Evolutionary conservation across 2,888 invertebrate genomes (phyloP).

Genomic region (Tetranychus piercei): DNA sequence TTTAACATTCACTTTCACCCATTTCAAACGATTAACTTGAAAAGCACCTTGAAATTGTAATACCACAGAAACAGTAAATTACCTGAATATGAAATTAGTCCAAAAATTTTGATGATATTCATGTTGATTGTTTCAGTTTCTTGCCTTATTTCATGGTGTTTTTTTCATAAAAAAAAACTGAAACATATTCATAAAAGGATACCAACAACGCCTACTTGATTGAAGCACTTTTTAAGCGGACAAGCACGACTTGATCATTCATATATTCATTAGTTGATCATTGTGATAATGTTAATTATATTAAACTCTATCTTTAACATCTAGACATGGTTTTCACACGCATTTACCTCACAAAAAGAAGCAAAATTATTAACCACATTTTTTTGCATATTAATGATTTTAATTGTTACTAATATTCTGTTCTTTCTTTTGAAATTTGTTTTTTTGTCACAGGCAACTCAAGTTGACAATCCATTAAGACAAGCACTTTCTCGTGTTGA

Average conservation of each 20-base stretch:
- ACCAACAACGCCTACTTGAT: background rate
- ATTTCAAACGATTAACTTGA: no score
- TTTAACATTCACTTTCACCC: no score
- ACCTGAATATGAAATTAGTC: no score
- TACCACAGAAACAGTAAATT: no score
- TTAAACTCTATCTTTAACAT: background rate
- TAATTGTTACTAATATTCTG: background rate
- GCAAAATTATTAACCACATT: background rate
- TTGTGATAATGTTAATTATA: background rate
- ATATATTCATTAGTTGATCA: background rate
- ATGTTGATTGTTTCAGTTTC: no score
- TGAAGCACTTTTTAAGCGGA: background rate
- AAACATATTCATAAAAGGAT: background rate
- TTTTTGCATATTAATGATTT: background rate
- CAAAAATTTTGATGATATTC: no score
- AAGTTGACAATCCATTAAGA: conserved; percentile 50
- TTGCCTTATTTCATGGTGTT: no score
- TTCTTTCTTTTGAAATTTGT: background rate
- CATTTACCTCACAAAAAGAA: background rate
- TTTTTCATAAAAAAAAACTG: no score
- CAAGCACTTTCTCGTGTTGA: conserved; percentile 54
- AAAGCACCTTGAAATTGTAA: no score
- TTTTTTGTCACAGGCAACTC: conserved; percentile 38
- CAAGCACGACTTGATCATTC: background rate
- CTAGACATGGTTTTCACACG: background rate